Conservation (phyloP, 2,797 vertebrate genomes). For the Sebastes itinus region DNA sequence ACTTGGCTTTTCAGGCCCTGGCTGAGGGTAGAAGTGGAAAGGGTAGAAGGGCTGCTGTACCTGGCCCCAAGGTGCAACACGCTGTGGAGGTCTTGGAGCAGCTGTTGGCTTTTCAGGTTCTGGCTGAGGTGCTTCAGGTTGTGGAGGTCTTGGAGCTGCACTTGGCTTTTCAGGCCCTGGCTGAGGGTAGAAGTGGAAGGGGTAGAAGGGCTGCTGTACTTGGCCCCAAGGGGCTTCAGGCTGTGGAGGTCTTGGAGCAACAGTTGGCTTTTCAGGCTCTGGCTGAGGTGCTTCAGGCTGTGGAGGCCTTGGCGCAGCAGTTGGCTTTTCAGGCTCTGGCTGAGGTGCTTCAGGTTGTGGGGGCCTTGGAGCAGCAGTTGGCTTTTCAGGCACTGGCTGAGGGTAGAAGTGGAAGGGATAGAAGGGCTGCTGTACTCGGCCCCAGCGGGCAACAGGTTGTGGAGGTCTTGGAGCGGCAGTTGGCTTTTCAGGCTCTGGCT, state of each 20-base stretch:
- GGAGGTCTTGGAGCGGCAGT: neutral
- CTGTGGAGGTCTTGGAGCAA: neutral
- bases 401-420: neutral
- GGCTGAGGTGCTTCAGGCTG: too few species aligned
- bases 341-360: neutral
- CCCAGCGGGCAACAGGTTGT: neutral
- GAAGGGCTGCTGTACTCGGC: neutral
- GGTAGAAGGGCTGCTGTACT: neutral
- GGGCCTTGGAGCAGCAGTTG: neutral
- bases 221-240: neutral
- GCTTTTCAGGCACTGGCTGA: neutral
- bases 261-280: neutral
- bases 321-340: neutral
- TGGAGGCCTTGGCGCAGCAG: accelerated
- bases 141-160: neutral
- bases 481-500: too few species aligned
- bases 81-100: too few species aligned
- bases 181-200: neutral
- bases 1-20: neutral
- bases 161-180: neutral
- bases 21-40: neutral
- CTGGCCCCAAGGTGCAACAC: accelerated
- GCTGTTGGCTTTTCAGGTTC: too few species aligned
- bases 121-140: neutral
- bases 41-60: neutral